These are phyloP conservation scores for Mesocentrotus franciscanus DNA, from an alignment of 53 echinoderm and acorn worm species.

Conservation along the genomic window DNA sequence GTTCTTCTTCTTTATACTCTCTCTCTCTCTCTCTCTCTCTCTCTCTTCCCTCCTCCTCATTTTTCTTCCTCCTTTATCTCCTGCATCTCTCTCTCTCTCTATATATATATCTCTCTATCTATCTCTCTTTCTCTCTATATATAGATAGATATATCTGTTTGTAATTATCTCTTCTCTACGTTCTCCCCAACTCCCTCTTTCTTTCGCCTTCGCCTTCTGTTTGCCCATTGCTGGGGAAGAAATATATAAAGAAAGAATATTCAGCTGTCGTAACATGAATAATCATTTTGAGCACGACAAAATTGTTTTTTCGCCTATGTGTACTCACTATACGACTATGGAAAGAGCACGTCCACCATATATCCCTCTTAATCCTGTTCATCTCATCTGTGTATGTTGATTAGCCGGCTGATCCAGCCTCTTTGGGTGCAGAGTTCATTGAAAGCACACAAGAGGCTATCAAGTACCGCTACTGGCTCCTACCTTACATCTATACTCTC, in stretches of 20 bases:
- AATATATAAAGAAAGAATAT: no score
- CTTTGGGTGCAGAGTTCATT: slow-evolving; percentile 67
- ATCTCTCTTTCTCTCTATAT: not conserved
- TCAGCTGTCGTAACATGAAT: no score
- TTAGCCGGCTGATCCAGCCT: slow-evolving; percentile 82
- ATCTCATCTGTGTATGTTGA: not conserved
- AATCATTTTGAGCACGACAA: no score
- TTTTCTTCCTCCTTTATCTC: no score
- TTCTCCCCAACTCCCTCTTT: no score
- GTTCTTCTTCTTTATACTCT: not conserved
- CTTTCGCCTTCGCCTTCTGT: not conserved
- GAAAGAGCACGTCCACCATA: no score
- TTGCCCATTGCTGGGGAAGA: no score
- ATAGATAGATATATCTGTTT: no score
- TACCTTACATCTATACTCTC: slow-evolving; percentile 95
- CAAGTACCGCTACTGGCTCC: slow-evolving; percentile 76
- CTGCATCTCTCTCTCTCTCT: no score
- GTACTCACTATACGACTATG: no score
- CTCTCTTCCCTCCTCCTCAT: not conserved
- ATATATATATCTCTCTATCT: not conserved
- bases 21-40: not conserved
- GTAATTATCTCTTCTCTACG: no score
- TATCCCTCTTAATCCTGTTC: not conserved
- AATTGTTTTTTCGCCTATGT: no score
- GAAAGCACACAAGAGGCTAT: slow-evolving; percentile 72